phyloP scores from a whole-genome alignment of 2,797 vertebrate genomes.

The Carduelis carduelis region DNA sequence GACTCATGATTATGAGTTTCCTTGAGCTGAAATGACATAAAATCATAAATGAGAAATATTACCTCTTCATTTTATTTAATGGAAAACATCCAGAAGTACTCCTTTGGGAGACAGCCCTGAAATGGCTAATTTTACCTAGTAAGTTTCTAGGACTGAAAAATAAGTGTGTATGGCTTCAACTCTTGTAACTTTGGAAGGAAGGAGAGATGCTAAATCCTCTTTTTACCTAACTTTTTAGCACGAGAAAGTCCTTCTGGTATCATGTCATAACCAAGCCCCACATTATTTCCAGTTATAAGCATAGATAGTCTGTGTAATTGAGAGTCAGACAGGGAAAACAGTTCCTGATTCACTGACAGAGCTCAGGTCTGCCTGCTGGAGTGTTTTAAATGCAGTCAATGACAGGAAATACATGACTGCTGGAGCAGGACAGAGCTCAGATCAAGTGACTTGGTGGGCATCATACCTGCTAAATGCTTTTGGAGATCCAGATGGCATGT shows the following conservation, averaged over 20 bases:
- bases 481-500: neutral
- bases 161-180: neutral
- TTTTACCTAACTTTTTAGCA: neutral
- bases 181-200: neutral
- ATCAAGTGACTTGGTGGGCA: neutral
- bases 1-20: neutral
- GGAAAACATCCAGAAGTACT: neutral
- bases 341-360: neutral
- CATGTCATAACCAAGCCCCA: neutral
- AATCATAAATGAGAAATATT: conserved; percentile 10
- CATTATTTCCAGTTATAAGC: neutral
- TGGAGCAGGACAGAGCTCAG: neutral
- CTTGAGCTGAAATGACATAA: neutral
- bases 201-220: neutral
- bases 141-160: neutral
- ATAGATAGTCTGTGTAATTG: rapidly evolving
- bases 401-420: neutral
- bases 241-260: neutral
- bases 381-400: neutral
- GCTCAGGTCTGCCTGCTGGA: neutral
- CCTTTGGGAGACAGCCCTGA: neutral
- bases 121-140: neutral
- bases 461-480: neutral
- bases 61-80: neutral
- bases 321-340: neutral